Percentiles rank a stretch among this genome's conserved stretches.
phyloP scores from a whole-genome alignment of 64 coral and sea anemone genomes.

The Orbicella faveolata region DNA sequence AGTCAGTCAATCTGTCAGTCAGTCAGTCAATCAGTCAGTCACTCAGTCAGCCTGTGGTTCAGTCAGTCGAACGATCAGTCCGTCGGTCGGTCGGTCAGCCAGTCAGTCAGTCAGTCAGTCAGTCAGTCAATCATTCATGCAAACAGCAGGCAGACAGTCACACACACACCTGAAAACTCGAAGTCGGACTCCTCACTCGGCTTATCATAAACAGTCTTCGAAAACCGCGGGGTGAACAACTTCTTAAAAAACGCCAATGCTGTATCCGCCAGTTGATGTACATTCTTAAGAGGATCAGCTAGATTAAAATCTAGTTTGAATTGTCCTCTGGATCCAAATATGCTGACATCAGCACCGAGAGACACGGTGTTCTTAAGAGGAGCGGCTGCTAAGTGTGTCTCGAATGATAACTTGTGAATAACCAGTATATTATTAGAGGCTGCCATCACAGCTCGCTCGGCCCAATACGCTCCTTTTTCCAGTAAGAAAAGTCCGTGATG shows the following conservation, averaged over 20 bases:
- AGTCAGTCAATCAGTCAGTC: not conserved
- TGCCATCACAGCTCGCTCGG: constrained; percentile 53
- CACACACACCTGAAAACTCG: constrained; percentile 59
- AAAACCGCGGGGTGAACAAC: constrained; percentile 57
- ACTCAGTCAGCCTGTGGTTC: not conserved
- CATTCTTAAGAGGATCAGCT: constrained; percentile 69
- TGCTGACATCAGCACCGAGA: constrained; percentile 67
- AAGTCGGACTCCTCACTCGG: constrained; percentile 71
- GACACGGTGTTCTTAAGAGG: constrained; percentile 34
- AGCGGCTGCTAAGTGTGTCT: constrained; percentile 54
- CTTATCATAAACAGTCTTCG: constrained; percentile 65
- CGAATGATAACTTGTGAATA: constrained; percentile 69
- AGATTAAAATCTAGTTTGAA: constrained; percentile 85
- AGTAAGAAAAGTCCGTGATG: constrained; percentile 56
- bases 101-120: not conserved
- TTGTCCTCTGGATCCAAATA: constrained; percentile 59
- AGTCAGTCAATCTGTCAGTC: not conserved
- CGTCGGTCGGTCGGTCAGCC: not conserved
- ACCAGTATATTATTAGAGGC: constrained; percentile 44
- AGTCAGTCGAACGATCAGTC: not conserved
- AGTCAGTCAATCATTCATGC: not conserved
- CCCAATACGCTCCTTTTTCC: constrained; percentile 79
- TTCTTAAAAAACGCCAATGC: constrained; percentile 69
- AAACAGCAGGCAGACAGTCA: not conserved
- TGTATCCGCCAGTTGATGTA: constrained; percentile 61